Base-by-base conservation (phyloP, 1,140 invertebrate species). In the Saxidomus purpurata region DNA sequence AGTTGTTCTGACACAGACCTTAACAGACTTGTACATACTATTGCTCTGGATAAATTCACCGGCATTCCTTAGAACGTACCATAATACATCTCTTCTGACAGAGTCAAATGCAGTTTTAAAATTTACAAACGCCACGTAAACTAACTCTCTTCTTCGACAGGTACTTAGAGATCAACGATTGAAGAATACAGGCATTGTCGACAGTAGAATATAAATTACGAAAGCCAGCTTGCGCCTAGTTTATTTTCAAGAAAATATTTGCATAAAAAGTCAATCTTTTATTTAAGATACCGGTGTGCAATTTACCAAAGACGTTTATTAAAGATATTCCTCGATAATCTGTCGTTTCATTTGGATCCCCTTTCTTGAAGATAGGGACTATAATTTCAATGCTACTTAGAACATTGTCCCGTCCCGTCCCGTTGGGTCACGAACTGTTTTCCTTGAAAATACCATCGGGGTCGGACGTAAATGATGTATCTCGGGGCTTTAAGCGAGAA, bases 21-120 rank as follows among this genome's bases (percentile, higher is more conserved):
- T 74, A 8, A 74, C 69, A 1, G 17, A 22, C 4, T 15, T 40
- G 38, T 74, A 74, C 36, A 74, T 38, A 74, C 36, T 1, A 74
- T 9, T 6, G 69, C 15, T 28, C 8, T 40, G 38, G 1, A 47
- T 4, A 74, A 38, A 4, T 74, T 74, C 69, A n/a, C 36, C 36
- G 4, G 17, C 40, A 19, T 47, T 74, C 19, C 22, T 40, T 22
- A 74, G 31, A 28, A 74, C 69, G 22, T 74, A 19, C 69, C 69
- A 74, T 22, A 74, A 34, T 11, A 22, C 38, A 4, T 74, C 9
- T 40, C 69, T 38, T 38, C 31, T 25, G 19, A 74, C 31, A 9
- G 69, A 31, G 38, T 74, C 69, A 40, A 74, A 74, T 11, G n/a
- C n/a, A 11, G n/a, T 74, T 38, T 74, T 17, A 74, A 47, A 74